Evolutionary conservation across 2,113 vertebrate genomes (phyloP).

Genomic region (Phyllostomus discolor): DNA sequence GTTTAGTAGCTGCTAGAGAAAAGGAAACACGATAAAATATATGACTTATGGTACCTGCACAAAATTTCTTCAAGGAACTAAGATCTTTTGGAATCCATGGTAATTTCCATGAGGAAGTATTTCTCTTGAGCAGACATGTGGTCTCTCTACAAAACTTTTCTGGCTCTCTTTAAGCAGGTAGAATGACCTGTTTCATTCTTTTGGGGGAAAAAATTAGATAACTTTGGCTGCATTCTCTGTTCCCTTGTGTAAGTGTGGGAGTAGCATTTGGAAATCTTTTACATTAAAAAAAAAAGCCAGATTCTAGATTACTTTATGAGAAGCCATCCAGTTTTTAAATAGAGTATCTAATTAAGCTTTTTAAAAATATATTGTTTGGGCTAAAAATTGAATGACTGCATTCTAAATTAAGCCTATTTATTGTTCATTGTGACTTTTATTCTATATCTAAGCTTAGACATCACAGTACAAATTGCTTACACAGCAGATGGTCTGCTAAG

Average conservation of each 20-base stretch:
- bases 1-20: background rate
- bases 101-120: background rate
- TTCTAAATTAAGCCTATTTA: background rate
- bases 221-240: background rate
- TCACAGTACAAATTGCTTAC: background rate
- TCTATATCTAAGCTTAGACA: background rate
- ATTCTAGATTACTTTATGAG: background rate
- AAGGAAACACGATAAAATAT: background rate
- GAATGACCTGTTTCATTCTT: background rate
- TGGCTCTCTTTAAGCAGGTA: background rate
- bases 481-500: background rate
- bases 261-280: background rate
- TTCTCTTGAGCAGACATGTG: background rate
- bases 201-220: background rate
- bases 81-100: background rate
- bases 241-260: background rate
- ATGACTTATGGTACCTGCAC: background rate
- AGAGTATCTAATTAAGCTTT: background rate
- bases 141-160: background rate
- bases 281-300: background rate
- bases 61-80: background rate
- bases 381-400: background rate
- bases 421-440: background rate
- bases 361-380: background rate
- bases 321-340: background rate